A percentile compares a stretch with the other conserved stretches of the same genome.
These are phyloP conservation scores for Callipepla californica DNA, from an alignment of 2,113 vertebrate species.

Conservation along the genomic window DNA sequence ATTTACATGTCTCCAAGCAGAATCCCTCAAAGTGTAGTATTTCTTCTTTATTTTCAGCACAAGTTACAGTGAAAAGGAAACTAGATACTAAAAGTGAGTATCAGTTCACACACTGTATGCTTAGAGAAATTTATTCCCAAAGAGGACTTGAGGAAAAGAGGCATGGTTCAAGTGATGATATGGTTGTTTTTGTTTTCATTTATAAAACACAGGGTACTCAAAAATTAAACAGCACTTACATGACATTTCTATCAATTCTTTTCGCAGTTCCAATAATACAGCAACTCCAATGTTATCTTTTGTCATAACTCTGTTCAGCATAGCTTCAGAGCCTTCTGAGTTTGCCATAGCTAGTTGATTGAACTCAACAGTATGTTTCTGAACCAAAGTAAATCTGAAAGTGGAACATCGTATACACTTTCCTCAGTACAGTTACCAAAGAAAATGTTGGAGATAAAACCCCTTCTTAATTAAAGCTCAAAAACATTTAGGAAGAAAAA, in stretches of 20 bases:
- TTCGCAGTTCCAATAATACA: constrained; percentile 92
- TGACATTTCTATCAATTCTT: constrained; percentile 93
- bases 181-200: background rate
- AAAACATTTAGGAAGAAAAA: background rate
- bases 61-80: background rate
- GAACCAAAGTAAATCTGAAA: constrained; percentile 94
- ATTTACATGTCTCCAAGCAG: background rate
- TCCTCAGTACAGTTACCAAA: background rate
- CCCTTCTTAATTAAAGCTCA: background rate
- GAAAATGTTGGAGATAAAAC: background rate
- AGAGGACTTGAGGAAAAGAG: background rate
- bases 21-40: background rate
- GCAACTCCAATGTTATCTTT: constrained; percentile 99
- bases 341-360: constrained; percentile 99
- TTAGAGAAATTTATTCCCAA: background rate
- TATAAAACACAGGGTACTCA: background rate
- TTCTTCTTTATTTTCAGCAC: background rate
- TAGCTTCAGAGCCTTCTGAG: constrained; percentile 96
- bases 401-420: background rate
- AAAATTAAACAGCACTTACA: constrained; percentile 81
- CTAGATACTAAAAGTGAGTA: background rate
- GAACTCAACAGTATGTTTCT: constrained; percentile 98
- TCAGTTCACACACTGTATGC: background rate
- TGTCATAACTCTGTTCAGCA: constrained; percentile 99
- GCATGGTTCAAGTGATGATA: background rate